Evolutionary conservation across 2,113 vertebrate species (phyloP).

Genomic region (Trichomycterus rosablanca): DNA sequence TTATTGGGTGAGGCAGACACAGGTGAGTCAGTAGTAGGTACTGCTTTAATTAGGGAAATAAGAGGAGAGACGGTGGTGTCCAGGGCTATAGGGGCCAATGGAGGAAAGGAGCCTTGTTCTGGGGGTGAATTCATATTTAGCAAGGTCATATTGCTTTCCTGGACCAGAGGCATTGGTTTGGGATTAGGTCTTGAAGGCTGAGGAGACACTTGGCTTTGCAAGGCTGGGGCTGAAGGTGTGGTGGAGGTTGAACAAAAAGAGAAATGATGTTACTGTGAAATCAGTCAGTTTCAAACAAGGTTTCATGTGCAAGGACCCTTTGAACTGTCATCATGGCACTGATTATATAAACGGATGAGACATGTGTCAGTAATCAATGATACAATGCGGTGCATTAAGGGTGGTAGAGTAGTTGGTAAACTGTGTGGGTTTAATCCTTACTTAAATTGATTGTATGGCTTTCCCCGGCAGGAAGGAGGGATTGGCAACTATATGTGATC

Average conservation of each 20-base stretch:
- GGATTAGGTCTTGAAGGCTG: constrained; percentile 48
- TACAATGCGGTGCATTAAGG: no score
- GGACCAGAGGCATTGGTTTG: constrained; percentile 47
- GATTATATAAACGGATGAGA: no score
- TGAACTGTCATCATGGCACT: no score
- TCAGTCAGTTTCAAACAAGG: no score
- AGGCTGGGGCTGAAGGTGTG: constrained; percentile 26
- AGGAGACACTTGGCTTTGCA: constrained; percentile 45
- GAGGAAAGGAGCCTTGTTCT: constrained; percentile 19
- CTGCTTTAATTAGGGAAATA: not conserved
- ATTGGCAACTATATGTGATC: no score
- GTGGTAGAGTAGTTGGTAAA: no score
- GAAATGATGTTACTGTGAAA: no score
- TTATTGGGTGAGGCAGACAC: not conserved
- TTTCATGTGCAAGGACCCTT: no score
- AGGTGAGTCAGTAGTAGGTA: not conserved
- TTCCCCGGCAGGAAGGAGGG: no score
- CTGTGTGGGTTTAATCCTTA: no score
- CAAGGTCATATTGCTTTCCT: constrained; percentile 35
- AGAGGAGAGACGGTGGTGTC: not conserved
- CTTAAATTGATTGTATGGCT: no score
- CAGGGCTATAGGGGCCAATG: not conserved
- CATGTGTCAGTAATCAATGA: no score
- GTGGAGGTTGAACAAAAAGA: constrained; percentile 15
- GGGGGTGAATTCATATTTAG: constrained; percentile 7